A percentile compares a stretch with the other conserved stretches of the same genome.
Conservation (phyloP, 2,888 invertebrate genomes). For the Xestia ashworthii region DNA sequence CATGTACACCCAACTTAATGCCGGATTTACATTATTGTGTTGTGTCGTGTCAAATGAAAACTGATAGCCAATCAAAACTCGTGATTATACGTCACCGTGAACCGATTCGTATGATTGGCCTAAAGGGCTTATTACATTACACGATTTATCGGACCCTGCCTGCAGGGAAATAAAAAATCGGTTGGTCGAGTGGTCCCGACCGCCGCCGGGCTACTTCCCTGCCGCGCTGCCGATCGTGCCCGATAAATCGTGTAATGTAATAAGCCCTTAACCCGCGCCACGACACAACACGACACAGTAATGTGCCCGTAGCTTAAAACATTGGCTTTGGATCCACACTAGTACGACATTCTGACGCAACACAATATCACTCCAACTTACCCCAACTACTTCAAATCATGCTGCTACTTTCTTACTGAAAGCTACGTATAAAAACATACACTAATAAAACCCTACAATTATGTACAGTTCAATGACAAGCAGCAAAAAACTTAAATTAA, state of each 20-base stretch:
- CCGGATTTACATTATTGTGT: slow-evolving; percentile 6
- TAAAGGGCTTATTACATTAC: too few species aligned
- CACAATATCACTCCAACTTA: slow-evolving; percentile 46
- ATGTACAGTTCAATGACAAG: slow-evolving; percentile 53
- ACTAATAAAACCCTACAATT: slow-evolving; percentile 35
- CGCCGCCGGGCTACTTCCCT: too few species aligned
- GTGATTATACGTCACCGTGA: not conserved
- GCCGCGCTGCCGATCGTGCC: too few species aligned
- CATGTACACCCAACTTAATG: slow-evolving; percentile 24
- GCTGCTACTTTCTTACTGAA: slow-evolving; percentile 40
- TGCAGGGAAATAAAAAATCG: too few species aligned
- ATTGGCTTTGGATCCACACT: not conserved
- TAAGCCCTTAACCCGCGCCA: too few species aligned
- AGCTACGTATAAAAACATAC: slow-evolving; percentile 43
- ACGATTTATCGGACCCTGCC: too few species aligned
- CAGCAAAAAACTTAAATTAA: slow-evolving; percentile 18
- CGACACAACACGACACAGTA: slow-evolving; percentile 10
- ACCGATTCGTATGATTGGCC: not conserved
- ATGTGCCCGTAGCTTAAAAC: slow-evolving; percentile 4
- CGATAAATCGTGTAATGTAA: too few species aligned
- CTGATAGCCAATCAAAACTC: not conserved
- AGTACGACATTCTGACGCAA: slow-evolving; percentile 24
- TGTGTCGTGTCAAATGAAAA: not conserved
- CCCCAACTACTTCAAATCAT: slow-evolving; percentile 52
- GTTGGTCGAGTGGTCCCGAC: too few species aligned